Evolutionary conservation across 2,113 vertebrate species (phyloP), one percentile per base, ranked within the genome.

Genomic region (Cricetomys ansorgei): DNA sequence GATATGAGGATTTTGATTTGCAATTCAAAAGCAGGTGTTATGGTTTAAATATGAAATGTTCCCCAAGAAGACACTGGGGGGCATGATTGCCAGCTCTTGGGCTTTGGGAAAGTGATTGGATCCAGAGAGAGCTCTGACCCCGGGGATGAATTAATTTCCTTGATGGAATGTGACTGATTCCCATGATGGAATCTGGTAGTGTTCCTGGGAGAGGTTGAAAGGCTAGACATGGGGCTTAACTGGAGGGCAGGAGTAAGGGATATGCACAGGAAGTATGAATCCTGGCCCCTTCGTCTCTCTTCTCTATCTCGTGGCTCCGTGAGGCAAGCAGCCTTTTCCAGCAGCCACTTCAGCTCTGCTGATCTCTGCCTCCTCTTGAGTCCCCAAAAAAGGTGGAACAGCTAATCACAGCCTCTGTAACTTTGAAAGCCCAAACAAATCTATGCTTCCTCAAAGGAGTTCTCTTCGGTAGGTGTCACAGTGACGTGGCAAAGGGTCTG

Each of bases 21-120:
- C 85, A 92, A 72, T 57, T 70, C 40, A 55, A 70, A 53, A 55
- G 65, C 65, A 88, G 48, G 85, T 72, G 65, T 53, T 70, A 53
- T 19, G 34, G 10, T 70, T 72, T 55, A 17, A 88, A 88, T 53
- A 50, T 50, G 45, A 87, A 87, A 88, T 89, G 69, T 43, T 9
- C n/a, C 40, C 50, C 16, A 8, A 40, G n/a, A 69, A 15, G 25
- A 59, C 27, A 34, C 34, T 73, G 31, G 45, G 16, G 29, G 53
- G 53, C 53, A 45, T 7, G 40, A 23, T 31, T 59, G 87, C 69
- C 50, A 75, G 27, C 67, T 72, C 15, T 16, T 73, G 16, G 25
- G 50, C 27, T 59, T 89, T 19, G 31, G 69, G 50, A n/a, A 73
- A 73, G 10, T 43, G 50, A 43, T 31, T 43, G 53, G 1, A 73